These are phyloP conservation scores for Bubo blakistoni DNA, from an alignment of 2,113 vertebrate species.

Conservation along the genomic window DNA sequence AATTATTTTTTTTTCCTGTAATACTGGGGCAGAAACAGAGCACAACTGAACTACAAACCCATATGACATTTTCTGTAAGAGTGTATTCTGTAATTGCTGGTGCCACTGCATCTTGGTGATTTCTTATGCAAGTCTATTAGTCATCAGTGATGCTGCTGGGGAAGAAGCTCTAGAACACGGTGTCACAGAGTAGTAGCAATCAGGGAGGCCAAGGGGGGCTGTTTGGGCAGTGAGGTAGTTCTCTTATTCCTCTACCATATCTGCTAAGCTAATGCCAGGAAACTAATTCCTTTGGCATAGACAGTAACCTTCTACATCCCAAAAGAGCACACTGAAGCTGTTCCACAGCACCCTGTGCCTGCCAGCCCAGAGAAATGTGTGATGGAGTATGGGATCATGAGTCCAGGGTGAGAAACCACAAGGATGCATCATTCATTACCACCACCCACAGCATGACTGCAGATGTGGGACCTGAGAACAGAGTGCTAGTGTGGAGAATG, in stretches of 20 bases:
- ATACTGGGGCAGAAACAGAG: background rate
- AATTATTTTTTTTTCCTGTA: background rate
- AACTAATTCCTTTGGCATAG: background rate
- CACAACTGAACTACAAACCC: background rate
- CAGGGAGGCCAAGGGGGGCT: background rate
- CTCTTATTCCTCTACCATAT: background rate
- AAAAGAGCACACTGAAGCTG: background rate
- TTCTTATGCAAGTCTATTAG: background rate
- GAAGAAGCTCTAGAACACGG: background rate
- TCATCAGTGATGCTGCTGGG: background rate
- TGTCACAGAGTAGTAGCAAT: background rate
- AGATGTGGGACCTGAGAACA: slow-evolving; percentile 56
- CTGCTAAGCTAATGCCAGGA: background rate
- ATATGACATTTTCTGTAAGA: background rate
- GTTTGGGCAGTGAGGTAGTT: background rate
- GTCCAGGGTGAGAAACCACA: slow-evolving; percentile 7
- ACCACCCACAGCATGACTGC: slow-evolving; percentile 35
- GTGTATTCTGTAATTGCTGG: background rate
- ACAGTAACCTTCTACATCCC: background rate
- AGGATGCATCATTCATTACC: slow-evolving; percentile 37
- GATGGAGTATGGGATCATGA: background rate
- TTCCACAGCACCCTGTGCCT: background rate
- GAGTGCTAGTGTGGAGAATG: background rate
- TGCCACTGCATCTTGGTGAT: background rate
- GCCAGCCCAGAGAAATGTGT: background rate